Evolutionary conservation across 2,797 vertebrate genomes (phyloP).

Genomic region (Parauchenoglanis ngamensis): DNA sequence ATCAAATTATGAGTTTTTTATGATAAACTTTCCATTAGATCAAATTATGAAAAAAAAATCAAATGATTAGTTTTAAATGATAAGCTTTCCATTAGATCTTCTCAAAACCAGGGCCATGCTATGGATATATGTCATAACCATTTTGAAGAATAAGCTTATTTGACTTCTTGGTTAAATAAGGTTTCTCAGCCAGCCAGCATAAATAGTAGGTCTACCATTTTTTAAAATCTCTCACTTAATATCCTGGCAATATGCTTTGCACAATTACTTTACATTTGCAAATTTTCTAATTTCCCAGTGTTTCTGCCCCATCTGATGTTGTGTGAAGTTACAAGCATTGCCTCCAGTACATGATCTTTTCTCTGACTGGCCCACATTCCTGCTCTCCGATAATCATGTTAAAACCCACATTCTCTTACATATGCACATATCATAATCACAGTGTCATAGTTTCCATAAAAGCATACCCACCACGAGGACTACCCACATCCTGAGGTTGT

Average conservation of each 20-base stretch:
- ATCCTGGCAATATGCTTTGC: not conserved
- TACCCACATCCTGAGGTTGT: constrained; percentile 57
- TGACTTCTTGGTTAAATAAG: not conserved
- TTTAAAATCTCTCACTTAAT: constrained; percentile 5
- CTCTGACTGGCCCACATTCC: constrained; percentile 51
- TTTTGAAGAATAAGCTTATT: not conserved
- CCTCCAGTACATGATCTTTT: constrained; percentile 19
- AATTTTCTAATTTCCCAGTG: not conserved
- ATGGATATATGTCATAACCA: not conserved
- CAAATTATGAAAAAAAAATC: constrained; percentile 9
- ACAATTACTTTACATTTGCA: not conserved
- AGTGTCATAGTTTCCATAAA: constrained; percentile 62
- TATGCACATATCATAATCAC: constrained; percentile 59
- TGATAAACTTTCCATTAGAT: not conserved
- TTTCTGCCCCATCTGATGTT: not conserved
- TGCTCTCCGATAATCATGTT: constrained; percentile 49
- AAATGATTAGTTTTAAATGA: not conserved
- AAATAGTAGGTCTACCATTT: not conserved
- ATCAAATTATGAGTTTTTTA: not conserved
- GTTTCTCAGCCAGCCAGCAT: not conserved
- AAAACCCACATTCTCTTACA: constrained; percentile 54
- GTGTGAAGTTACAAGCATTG: not conserved
- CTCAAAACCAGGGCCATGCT: not conserved
- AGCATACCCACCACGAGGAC: constrained; percentile 55
- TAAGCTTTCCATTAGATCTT: not conserved